Conservation (phyloP, 2,797 vertebrate species). For the Halcyon leucocephala region DNA sequence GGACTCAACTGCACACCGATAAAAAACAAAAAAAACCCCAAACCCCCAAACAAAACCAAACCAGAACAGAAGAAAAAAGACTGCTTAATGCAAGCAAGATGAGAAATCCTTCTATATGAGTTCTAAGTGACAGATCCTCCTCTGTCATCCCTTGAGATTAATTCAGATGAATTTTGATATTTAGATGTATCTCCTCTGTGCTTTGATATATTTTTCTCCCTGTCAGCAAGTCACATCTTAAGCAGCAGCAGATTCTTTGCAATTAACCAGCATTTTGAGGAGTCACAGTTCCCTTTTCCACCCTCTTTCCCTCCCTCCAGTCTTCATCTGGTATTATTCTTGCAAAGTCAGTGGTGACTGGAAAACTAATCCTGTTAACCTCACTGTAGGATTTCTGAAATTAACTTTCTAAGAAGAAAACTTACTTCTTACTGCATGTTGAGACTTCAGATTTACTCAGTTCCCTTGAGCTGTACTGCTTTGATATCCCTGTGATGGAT, state of each 20-base stretch:
- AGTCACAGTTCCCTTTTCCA: constrained; percentile 37
- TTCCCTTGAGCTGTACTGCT: neutral
- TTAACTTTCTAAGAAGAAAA: constrained; percentile 51
- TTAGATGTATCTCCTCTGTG: constrained; percentile 37
- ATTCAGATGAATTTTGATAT: constrained; percentile 32
- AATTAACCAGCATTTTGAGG: constrained; percentile 68
- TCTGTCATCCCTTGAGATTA: constrained; percentile 30
- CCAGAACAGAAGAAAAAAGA: neutral
- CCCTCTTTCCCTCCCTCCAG: neutral
- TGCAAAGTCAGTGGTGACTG: constrained; percentile 24
- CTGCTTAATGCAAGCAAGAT: neutral
- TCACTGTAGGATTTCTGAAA: constrained; percentile 49
- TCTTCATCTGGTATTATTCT: constrained; percentile 28
- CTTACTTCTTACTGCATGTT: neutral
- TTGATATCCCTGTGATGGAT: neutral
- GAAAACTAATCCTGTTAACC: constrained; percentile 40
- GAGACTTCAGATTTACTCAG: neutral
- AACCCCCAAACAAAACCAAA: no score
- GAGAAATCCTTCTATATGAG: neutral
- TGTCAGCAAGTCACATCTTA: constrained; percentile 63
- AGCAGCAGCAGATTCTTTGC: constrained; percentile 40
- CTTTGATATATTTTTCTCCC: constrained; percentile 66
- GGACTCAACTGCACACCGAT: neutral
- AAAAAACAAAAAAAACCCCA: neutral
- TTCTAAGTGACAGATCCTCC: neutral